A percentile compares a stretch with the other conserved stretches of the same genome.
phyloP scores from a whole-genome alignment of 2,113 vertebrate genomes.

The Verasper variegatus region DNA sequence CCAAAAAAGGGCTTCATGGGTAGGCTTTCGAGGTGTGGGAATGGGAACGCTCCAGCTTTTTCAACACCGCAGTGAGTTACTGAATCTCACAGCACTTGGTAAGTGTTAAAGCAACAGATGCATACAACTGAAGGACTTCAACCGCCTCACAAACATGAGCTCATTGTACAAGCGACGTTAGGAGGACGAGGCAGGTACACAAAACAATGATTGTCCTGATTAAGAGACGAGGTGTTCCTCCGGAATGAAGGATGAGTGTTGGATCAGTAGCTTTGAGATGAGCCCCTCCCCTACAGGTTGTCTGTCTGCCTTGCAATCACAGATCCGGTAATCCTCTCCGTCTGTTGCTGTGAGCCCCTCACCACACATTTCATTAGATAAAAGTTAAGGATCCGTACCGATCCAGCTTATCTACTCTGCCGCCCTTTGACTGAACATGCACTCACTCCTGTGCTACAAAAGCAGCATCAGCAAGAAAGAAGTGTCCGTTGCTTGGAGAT shows the following conservation, averaged over 20 bases:
- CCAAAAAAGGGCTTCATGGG: slow-evolving; percentile 34
- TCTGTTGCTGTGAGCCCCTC: slow-evolving; percentile 63
- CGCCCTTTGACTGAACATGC: slow-evolving; percentile 28
- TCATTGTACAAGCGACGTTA: slow-evolving; percentile 21
- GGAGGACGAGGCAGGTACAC: slow-evolving; percentile 26
- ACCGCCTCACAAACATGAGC: slow-evolving; percentile 23
- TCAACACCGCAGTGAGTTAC: slow-evolving; percentile 14
- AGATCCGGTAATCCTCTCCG: slow-evolving; percentile 69
- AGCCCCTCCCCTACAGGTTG: slow-evolving; percentile 46
- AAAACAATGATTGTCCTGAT: slow-evolving; percentile 37
- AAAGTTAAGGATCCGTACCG: slow-evolving; percentile 49
- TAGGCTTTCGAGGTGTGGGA: slow-evolving; percentile 3
- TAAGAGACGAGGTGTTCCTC: slow-evolving; percentile 31
- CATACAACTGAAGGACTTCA: slow-evolving; percentile 11
- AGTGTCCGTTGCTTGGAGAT: slow-evolving; percentile 47
- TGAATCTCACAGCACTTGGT: slow-evolving; percentile 24
- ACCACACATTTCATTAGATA: slow-evolving; percentile 59
- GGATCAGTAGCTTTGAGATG: slow-evolving; percentile 51
- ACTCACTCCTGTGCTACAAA: background rate
- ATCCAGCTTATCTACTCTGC: slow-evolving; percentile 67
- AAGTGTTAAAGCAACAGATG: slow-evolving; percentile 53
- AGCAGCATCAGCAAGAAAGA: slow-evolving; percentile 35
- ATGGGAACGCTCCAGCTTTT: slow-evolving; percentile 10
- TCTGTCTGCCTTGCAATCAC: slow-evolving; percentile 56
- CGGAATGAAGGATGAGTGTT: slow-evolving; percentile 29